Percentiles rank a stretch among this genome's conserved stretches.
Conservation (phyloP, 2,888 invertebrate species). For the Oxycera nigricornis region DNA sequence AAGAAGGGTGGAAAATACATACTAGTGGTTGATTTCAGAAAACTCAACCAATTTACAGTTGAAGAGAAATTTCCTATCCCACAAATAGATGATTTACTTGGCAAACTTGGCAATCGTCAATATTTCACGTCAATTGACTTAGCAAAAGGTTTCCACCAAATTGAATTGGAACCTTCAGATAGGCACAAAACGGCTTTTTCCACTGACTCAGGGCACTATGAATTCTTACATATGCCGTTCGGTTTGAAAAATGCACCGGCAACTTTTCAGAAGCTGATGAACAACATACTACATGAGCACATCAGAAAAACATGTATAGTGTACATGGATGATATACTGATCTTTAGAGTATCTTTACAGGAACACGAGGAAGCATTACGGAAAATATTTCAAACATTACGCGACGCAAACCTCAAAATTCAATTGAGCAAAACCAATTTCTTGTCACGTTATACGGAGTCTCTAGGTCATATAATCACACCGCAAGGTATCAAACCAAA, state of each 20-base stretch:
- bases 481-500: slow-evolving; percentile 52
- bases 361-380: not conserved
- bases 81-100: slow-evolving; percentile 44
- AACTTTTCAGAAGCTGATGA: slow-evolving; percentile 44
- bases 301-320: too few relatives aligned
- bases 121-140: slow-evolving; percentile 26
- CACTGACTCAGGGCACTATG: slow-evolving; percentile 48
- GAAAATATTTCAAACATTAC: not conserved
- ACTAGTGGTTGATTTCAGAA: slow-evolving; percentile 28
- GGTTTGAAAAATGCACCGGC: slow-evolving; percentile 58
- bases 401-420: not conserved
- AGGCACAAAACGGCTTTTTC: too few relatives aligned
- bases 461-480: slow-evolving; percentile 53
- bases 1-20: not conserved
- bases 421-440: slow-evolving; percentile 1
- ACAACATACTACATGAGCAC: too few relatives aligned
- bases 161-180: too few relatives aligned
- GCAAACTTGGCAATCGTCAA: too few relatives aligned
- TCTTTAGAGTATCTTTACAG: too few relatives aligned
- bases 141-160: too few relatives aligned
- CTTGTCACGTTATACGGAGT: slow-evolving; percentile 40
- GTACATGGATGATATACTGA: too few relatives aligned
- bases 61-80: slow-evolving; percentile 29
- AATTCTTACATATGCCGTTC: slow-evolving; percentile 50
- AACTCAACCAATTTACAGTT: slow-evolving; percentile 39